Percentiles rank a stretch among this genome's conserved stretches.
phyloP scores from a whole-genome alignment of 2,888 invertebrate genomes.

The Caenorhabditis zanzibari region DNA sequence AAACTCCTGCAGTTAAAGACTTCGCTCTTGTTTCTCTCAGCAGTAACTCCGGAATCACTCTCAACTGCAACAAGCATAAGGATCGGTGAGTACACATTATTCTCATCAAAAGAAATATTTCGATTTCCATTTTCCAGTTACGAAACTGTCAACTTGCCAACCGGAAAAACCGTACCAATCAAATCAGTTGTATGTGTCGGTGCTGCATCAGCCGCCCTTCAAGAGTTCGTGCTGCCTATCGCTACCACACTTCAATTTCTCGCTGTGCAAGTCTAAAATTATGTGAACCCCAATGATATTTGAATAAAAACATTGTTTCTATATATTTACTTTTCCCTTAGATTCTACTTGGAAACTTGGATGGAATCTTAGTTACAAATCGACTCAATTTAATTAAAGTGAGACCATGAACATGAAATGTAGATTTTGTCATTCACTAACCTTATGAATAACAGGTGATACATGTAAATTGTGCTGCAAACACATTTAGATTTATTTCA shows the following conservation, averaged over 20 bases:
- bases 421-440: too few species aligned
- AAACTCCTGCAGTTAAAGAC: slow-evolving; percentile 6
- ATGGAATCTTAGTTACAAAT: too few species aligned
- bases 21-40: slow-evolving; percentile 36
- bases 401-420: too few species aligned
- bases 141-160: slow-evolving; percentile 45
- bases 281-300: too few species aligned
- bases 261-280: too few species aligned
- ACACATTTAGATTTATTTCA: slow-evolving; percentile 22
- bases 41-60: slow-evolving; percentile 41
- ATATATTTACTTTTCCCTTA: too few species aligned
- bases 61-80: slow-evolving; percentile 29
- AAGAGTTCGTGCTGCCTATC: background rate
- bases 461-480: slow-evolving; percentile 36
- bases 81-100: slow-evolving; percentile 29
- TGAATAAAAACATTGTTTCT: too few species aligned
- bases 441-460: background rate
- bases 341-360: too few species aligned
- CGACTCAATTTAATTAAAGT: too few species aligned
- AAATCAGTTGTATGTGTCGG: slow-evolving; percentile 28
- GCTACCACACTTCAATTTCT: too few species aligned
- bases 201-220: background rate
- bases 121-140: slow-evolving; percentile 39
- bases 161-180: slow-evolving; percentile 34
- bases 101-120: too few species aligned